phyloP scores from a whole-genome alignment of 1,140 invertebrate genomes.

The Drosophila yakuba region DNA sequence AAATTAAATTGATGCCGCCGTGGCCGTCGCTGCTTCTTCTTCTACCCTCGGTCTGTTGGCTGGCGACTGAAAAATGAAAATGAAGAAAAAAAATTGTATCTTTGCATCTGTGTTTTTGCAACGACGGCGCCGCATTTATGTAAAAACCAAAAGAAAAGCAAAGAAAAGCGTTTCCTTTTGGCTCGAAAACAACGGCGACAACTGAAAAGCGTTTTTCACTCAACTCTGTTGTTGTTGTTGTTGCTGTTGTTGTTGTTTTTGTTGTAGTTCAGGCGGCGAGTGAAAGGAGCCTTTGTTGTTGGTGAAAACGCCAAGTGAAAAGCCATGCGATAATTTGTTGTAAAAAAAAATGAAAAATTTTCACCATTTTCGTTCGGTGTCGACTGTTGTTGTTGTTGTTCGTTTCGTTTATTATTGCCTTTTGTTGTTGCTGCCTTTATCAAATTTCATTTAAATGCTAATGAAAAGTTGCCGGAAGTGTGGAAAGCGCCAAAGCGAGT shows the following conservation, averaged over 20 bases:
- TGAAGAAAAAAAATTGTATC: conserved; percentile 52
- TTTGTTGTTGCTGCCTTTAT: conserved; percentile 56
- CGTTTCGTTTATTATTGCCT: conserved; percentile 40
- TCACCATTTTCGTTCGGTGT: conserved; percentile 62
- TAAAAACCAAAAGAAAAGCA: conserved; percentile 45
- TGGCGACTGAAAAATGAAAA: conserved; percentile 8
- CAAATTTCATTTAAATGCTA: conserved; percentile 83
- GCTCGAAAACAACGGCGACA: conserved; percentile 60
- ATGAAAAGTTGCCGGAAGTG: conserved; percentile 80
- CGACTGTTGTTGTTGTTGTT: conserved; percentile 9
- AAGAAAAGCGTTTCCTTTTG: conserved; percentile 82
- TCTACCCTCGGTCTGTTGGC: conserved; percentile 1
- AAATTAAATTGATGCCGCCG: conserved; percentile 74
- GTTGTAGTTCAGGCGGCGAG: conserved; percentile 57
- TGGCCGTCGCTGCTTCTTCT: conserved; percentile 33
- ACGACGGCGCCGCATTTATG: conserved; percentile 36
- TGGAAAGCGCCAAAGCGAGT: conserved; percentile 61
- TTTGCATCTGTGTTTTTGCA: conserved; percentile 58
- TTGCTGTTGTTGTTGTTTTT: conserved; percentile 26
- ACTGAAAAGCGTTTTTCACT: conserved; percentile 75
- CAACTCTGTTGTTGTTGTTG: conserved; percentile 60
- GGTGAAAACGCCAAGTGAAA: conserved; percentile 78
- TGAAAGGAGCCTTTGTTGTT: conserved; percentile 76
- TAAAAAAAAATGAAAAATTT: conserved; percentile 82
- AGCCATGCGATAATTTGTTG: conserved; percentile 83